Evolutionary conservation across 1,140 invertebrate genomes (phyloP), one percentile per base, ranked within the genome.

Genomic region (Yoshiicerus persimilis): DNA sequence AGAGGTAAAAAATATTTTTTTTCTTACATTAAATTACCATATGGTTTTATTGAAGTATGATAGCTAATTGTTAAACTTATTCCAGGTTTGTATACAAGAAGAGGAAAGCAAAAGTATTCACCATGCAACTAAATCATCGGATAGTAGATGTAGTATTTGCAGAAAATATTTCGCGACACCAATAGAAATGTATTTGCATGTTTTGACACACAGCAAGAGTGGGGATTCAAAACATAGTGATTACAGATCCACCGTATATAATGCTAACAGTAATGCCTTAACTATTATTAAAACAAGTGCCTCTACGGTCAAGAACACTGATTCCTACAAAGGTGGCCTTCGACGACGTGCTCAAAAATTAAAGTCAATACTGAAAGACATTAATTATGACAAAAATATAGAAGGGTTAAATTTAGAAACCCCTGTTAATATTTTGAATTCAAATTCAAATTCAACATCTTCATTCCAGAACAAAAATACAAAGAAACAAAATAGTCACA

Each of bases 31-130:
- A 23, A 64, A 25, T 64, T 64, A 41, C 6, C 6, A 41, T 8
- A 41, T 41, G 6, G 56, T 64, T 75, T 6, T 34, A 32, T 32
- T 2, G 20, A 77, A 34, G 20, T 64, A 16, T 11, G 16, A 64
- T 27, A 32, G 9, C 6, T 34, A 10, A 86, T 13, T 39, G 62
- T 83, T 88, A 13, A 20, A 25, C 80, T 86, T 39, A 39, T 39
- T 38, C 25, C n/a, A 89, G 88, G 80, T 89, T n/a, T 89, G 86
- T 25, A 62, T 89, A 16, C 86, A 83, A 25, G 88, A 89, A 86
- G 88, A 77, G 13, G 85, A 87, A 16, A 4, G 16, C 8, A 56
- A 56, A 56, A n/a, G 20, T n/a, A 6, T 6, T n/a, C n/a, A 5
- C 20, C n/a, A 16, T 89, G 80, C 70, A 13, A 23, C 10, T 84